Evolutionary conservation across 2,888 invertebrate genomes (phyloP).

Genomic region (Dusona sp.): DNA sequence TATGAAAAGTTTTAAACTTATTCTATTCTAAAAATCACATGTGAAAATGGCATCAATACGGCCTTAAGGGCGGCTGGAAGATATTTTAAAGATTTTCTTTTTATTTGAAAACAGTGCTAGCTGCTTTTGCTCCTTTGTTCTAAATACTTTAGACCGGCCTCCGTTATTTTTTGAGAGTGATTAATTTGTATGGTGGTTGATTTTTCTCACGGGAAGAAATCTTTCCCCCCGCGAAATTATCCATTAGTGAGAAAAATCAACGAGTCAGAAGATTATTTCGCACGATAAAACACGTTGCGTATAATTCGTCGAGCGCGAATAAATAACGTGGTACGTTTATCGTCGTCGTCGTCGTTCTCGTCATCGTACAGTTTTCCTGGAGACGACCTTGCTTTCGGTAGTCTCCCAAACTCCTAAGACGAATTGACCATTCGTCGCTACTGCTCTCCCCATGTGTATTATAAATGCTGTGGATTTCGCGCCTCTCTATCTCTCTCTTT

Average conservation of each 20-base stretch:
- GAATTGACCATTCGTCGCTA: slow-evolving; percentile 59
- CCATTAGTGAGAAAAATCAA: slow-evolving; percentile 24
- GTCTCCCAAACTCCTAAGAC: slow-evolving; percentile 48
- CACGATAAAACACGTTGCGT: slow-evolving; percentile 30
- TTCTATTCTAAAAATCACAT: no score
- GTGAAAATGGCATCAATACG: no score
- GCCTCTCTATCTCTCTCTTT: slow-evolving; percentile 35
- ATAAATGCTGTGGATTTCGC: slow-evolving; percentile 52
- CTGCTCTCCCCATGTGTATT: slow-evolving; percentile 19
- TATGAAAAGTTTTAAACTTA: no score
- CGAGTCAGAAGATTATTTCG: slow-evolving; percentile 9
- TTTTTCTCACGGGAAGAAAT: background rate
- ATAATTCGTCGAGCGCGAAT: slow-evolving; percentile 38
- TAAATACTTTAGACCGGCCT: background rate
- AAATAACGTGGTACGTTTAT: slow-evolving; percentile 37
- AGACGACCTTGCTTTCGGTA: slow-evolving; percentile 56
- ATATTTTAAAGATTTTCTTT: background rate
- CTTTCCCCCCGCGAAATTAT: slow-evolving; percentile 7
- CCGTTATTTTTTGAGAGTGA: background rate
- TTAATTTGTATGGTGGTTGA: background rate
- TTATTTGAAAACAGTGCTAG: background rate
- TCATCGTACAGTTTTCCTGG: slow-evolving; percentile 39
- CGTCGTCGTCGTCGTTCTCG: slow-evolving; percentile 2
- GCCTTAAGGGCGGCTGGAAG: no score
- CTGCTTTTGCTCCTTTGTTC: background rate